phyloP scores from a whole-genome alignment of 2,888 invertebrate genomes.

The Ormyrus labotus region DNA sequence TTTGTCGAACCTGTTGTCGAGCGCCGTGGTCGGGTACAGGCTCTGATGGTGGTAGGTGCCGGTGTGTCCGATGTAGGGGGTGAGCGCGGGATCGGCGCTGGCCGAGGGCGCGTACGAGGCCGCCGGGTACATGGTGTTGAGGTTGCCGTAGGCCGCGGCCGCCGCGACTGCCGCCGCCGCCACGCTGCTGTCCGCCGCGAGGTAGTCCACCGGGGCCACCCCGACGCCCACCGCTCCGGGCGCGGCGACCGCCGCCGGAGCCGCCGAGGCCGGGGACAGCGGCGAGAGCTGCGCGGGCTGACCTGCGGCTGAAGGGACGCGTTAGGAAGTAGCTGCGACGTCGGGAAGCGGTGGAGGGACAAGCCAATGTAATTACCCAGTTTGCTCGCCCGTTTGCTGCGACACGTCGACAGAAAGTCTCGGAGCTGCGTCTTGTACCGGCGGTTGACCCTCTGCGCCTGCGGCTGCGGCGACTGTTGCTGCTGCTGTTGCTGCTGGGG shows the following conservation, averaged over 20 bases:
- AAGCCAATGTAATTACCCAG: conserved; percentile 7
- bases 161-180: conserved; percentile 81
- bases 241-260: conserved; percentile 73
- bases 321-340: neutral
- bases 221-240: conserved; percentile 5
- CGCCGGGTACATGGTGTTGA: conserved; percentile 87
- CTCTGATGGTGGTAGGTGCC: conserved; percentile 82
- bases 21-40: conserved; percentile 77
- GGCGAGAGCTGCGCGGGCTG: conserved; percentile 69
- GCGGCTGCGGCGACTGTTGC: conserved; percentile 44
- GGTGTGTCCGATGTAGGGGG: conserved; percentile 84
- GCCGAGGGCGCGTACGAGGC: conserved; percentile 87
- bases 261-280: conserved; percentile 77
- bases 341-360: neutral
- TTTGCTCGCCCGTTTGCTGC: conserved; percentile 82
- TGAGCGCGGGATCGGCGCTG: conserved; percentile 83
- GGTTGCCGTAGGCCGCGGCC: conserved; percentile 87
- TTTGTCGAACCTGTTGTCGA: conserved; percentile 77
- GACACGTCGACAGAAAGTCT: conserved; percentile 94
- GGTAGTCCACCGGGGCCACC: conserved; percentile 82
- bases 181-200: conserved; percentile 81
- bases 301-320: conserved; percentile 3
- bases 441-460: conserved; percentile 73
- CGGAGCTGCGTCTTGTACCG: conserved; percentile 95
- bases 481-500: conserved; percentile 23